A percentile compares a stretch with the other conserved stretches of the same genome.
These are phyloP conservation scores for Steinernema carpocapsae DNA, from an alignment of 2,888 invertebrate genomes.

Conservation along the genomic window DNA sequence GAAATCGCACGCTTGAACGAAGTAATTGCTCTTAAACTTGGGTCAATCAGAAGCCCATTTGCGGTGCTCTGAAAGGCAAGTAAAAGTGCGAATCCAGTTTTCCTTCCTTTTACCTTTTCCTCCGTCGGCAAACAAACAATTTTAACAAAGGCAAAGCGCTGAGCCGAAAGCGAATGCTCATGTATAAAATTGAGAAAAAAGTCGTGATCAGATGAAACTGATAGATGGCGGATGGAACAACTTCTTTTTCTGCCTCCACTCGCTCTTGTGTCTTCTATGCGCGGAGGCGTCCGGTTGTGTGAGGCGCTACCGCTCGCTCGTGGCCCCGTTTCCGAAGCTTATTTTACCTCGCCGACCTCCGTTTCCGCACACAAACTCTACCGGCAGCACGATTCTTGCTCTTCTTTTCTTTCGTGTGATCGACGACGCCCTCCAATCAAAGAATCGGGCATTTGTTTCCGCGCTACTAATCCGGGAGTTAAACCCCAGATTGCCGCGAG, in stretches of 20 bases:
- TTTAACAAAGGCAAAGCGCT: constrained; percentile 17
- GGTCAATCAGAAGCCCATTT: constrained; percentile 27
- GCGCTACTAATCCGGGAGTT: constrained; percentile 29
- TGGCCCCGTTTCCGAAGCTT: too few species aligned
- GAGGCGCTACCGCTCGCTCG: background rate
- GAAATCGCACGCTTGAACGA: constrained; percentile 7
- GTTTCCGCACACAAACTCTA: too few species aligned
- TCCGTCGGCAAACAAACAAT: constrained; percentile 18
- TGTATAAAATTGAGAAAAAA: background rate
- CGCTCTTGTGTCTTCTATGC: background rate
- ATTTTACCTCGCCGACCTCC: too few species aligned
- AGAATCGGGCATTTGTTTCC: constrained; percentile 27
- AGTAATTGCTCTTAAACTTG: background rate
- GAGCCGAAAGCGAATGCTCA: constrained; percentile 9
- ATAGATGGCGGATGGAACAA: constrained; percentile 11
- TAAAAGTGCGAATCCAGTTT: constrained; percentile 21
- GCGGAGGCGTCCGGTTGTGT: background rate
- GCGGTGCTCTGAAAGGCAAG: constrained; percentile 12
- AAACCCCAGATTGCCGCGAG: constrained; percentile 12
- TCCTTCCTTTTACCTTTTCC: constrained; percentile 10
- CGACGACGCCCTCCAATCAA: background rate
- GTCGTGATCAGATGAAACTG: constrained; percentile 20
- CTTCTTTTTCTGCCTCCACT: background rate
- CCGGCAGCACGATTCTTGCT: background rate
- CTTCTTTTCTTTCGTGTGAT: background rate